Percentiles rank a stretch among this genome's conserved stretches.
These are phyloP conservation scores for Augochlora pura DNA, from an alignment of 1,140 invertebrate species.

Conservation along the genomic window DNA sequence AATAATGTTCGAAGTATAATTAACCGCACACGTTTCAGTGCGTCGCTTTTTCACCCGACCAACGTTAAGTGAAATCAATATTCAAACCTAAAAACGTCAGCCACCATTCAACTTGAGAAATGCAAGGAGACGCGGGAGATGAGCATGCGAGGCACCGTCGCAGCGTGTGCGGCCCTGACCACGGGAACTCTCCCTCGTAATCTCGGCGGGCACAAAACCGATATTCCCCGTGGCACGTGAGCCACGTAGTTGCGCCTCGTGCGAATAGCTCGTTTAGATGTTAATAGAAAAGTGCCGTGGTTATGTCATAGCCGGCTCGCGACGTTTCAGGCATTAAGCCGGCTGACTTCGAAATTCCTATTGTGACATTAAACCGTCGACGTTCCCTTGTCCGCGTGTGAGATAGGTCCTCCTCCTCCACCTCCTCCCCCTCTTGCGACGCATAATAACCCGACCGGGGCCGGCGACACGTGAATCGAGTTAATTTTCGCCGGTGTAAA, in stretches of 20 bases:
- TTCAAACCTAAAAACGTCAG: no score
- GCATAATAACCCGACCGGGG: no score
- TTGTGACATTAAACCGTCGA: constrained; percentile 48
- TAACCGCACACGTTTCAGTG: no score
- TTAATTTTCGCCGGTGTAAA: constrained; percentile 18
- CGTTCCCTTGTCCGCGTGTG: constrained; percentile 21
- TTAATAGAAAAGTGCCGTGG: constrained; percentile 48
- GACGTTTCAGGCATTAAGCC: constrained; percentile 25
- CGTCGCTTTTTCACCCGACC: no score
- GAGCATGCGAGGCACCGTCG: no score
- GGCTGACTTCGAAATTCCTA: constrained; percentile 44
- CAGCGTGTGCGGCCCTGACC: constrained; percentile 4
- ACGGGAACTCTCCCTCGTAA: constrained; percentile 42
- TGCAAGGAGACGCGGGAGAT: no score
- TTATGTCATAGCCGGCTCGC: constrained; percentile 52
- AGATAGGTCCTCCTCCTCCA: constrained; percentile 20
- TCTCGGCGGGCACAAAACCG: constrained; percentile 40
- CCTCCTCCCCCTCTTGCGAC: no score
- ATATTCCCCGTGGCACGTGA: constrained; percentile 25
- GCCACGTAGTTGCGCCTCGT: constrained; percentile 26
- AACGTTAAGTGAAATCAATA: no score
- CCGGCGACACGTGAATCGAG: constrained; percentile 21
- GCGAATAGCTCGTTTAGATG: constrained; percentile 60
- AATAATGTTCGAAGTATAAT: no score
- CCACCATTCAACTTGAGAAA: no score